phyloP scores from a whole-genome alignment of 2,113 vertebrate genomes.

The Delphinapterus leucas region DNA sequence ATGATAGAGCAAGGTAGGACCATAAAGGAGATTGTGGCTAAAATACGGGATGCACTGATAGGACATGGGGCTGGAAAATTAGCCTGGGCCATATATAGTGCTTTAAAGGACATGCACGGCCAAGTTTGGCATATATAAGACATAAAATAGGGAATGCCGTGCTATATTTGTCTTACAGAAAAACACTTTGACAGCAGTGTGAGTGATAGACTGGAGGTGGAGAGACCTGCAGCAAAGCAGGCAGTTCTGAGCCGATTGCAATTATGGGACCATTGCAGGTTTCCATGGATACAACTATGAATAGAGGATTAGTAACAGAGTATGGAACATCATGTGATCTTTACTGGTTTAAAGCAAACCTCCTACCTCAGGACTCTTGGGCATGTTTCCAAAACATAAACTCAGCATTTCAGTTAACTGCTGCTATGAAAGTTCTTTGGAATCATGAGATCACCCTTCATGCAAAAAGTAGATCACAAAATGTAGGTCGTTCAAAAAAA shows the following conservation, averaged over 20 bases:
- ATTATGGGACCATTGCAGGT: neutral
- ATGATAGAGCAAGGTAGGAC: neutral
- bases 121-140: neutral
- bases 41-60: neutral
- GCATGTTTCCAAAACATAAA: slow-evolving; percentile 44
- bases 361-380: slow-evolving; percentile 11
- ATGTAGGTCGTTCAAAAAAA: slow-evolving; percentile 46
- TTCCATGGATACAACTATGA: slow-evolving; percentile 46
- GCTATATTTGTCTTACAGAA: slow-evolving; percentile 43
- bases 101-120: neutral
- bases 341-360: slow-evolving; percentile 21
- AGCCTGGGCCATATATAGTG: neutral
- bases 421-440: neutral
- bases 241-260: neutral
- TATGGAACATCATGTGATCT: neutral
- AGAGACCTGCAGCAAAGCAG: neutral
- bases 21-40: neutral
- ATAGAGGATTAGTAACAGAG: neutral
- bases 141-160: neutral
- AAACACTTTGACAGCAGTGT: slow-evolving; percentile 4
- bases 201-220: slow-evolving; percentile 40
- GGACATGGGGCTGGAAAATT: neutral
- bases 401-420: slow-evolving; percentile 16
- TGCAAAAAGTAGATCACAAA: slow-evolving; percentile 48
- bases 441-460: neutral